phyloP scores from a whole-genome alignment of 2,113 vertebrate genomes.

The Notothenia coriiceps region DNA sequence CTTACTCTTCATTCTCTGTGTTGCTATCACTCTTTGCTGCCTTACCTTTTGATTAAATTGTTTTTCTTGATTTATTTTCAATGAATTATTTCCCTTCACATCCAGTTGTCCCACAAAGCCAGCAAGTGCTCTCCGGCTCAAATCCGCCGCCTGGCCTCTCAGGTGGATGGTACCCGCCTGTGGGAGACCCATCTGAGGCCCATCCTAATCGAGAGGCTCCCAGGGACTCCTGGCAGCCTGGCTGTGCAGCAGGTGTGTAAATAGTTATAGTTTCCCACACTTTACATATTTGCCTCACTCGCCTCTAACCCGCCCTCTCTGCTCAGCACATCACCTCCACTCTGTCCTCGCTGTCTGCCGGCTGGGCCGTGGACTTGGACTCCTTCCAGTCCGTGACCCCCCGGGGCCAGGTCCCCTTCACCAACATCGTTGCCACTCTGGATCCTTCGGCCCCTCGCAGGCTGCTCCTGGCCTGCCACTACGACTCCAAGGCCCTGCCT shows the following conservation, averaged over 20 bases:
- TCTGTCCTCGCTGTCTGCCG: slow-evolving; percentile 81
- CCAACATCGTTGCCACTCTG: slow-evolving; percentile 88
- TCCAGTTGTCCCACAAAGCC: slow-evolving; percentile 81
- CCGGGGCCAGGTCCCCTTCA: slow-evolving; percentile 85
- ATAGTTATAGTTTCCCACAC: slow-evolving; percentile 6
- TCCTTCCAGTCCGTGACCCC: slow-evolving; percentile 87
- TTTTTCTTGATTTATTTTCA: not conserved
- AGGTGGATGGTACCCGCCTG: slow-evolving; percentile 84
- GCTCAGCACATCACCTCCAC: slow-evolving; percentile 86
- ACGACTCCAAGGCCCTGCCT: slow-evolving; percentile 90
- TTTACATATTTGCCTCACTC: not conserved
- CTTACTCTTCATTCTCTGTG: not conserved
- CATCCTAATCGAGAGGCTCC: slow-evolving; percentile 87
- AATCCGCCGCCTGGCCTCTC: slow-evolving; percentile 82
- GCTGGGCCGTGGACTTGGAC: slow-evolving; percentile 89
- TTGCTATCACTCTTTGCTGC: not conserved
- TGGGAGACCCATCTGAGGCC: slow-evolving; percentile 88
- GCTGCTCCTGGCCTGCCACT: slow-evolving; percentile 90
- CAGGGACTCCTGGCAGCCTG: slow-evolving; percentile 86
- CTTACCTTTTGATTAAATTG: not conserved
- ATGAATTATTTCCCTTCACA: not conserved
- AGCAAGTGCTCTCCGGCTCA: slow-evolving; percentile 80
- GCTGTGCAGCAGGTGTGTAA: slow-evolving; percentile 84
- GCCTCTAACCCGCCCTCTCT: slow-evolving; percentile 34
- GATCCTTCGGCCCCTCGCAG: slow-evolving; percentile 84